phyloP scores from a whole-genome alignment of 2,888 invertebrate species.

The Eupithecia tripunctaria region DNA sequence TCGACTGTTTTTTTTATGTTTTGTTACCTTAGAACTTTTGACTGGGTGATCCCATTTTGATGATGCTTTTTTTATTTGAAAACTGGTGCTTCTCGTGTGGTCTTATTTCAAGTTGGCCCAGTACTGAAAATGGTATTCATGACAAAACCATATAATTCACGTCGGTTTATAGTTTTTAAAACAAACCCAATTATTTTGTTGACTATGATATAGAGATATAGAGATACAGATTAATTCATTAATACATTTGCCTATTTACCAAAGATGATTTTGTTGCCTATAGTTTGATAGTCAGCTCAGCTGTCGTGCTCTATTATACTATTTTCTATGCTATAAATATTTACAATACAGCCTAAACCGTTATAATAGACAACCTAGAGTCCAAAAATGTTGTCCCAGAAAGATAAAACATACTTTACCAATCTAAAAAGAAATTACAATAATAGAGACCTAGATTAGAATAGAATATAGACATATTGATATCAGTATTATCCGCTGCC shows the following conservation, averaged over 20 bases:
- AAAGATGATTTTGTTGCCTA: not conserved
- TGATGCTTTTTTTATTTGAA: no score
- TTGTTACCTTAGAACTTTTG: no score
- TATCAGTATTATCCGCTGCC: not conserved
- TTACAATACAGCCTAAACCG: not conserved
- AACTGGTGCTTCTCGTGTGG: no score
- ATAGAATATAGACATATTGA: not conserved
- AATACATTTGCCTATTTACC: not conserved
- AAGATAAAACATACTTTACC: not conserved
- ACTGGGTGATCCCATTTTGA: no score
- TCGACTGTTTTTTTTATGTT: no score
- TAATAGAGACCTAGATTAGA: not conserved
- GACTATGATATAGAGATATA: no score
- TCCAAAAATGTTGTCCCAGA: not conserved
- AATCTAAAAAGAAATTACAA: not conserved
- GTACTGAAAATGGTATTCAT: no score
- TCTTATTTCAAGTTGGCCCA: no score
- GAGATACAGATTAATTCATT: not conserved
- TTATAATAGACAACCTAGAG: not conserved
- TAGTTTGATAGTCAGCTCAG: not conserved
- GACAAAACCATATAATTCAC: no score
- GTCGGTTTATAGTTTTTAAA: no score
- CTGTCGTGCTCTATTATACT: not conserved
- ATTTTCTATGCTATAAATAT: not conserved
- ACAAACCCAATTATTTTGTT: no score